Evolutionary conservation across 2,888 invertebrate species (phyloP), one percentile per base, ranked within the genome.

Genomic region (Hemistola chrysoprasaria): DNA sequence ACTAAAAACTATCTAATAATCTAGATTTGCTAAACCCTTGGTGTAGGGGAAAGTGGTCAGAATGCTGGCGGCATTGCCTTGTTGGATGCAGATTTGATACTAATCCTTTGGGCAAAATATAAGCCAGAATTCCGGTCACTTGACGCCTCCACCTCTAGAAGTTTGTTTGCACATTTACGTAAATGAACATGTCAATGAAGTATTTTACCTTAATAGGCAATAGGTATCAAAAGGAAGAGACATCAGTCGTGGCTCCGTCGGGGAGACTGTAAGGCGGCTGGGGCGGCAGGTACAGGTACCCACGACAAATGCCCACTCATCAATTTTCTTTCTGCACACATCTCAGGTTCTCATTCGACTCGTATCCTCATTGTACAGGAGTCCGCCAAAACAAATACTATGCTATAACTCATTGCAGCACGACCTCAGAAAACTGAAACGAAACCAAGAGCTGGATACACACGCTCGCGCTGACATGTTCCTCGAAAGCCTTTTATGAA

Each of bases 311-410:
- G 60, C 47, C 52, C 45, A 35, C 50, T 54, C 69, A 71, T 71
- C 61, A 64, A 65, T 71, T 68, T 53, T 50, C 58, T 59, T 65
- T 59, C 38, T 59, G 58, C 60, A 63, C 60, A 62, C 60, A 64
- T 64, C 60, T 54, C 58, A 51, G 49, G 56, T 56, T 67, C 61
- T 59, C 69, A 71, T 69, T 59, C 57, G 49, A 53, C 51, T 62
- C 58, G 63, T 62, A 68, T 66, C 64, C 59, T 65, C 65, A 64
- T 60, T 65, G 65, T 64, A 62, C 56, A 53, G 58, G 50, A 59
- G 56, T 59, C 61, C 54, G 62, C 56, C 58, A 59, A 55, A 71
- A 74, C 73, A 71, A 75, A 75, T 74, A n/a, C n/a, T 74, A 68
- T 71, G 62, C 64, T 64, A 76, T 76, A 65, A 72, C 62, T 76